Conservation (phyloP, 2,113 vertebrate species). For the Lanius collurio region DNA sequence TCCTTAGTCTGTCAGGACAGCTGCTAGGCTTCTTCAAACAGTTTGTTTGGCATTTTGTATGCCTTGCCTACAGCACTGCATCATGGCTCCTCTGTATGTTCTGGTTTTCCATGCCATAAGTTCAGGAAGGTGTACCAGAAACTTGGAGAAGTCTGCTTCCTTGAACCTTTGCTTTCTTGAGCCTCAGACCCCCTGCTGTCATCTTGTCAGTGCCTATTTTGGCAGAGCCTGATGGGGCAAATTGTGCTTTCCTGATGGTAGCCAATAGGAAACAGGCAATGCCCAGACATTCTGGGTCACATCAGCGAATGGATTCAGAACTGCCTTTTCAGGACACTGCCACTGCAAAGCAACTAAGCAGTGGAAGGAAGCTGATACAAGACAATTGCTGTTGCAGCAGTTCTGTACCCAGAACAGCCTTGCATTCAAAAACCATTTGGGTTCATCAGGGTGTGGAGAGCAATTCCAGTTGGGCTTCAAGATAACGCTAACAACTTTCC, state of each 20-base stretch:
- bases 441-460: background rate
- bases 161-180: background rate
- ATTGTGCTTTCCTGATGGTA: background rate
- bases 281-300: background rate
- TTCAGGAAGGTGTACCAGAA: background rate
- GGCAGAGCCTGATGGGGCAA: background rate
- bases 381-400: background rate
- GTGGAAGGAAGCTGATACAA: background rate
- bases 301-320: background rate
- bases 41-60: background rate
- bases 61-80: fast-evolving
- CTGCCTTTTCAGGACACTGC: background rate
- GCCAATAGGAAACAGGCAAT: background rate
- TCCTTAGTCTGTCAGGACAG: background rate
- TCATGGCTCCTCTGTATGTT: background rate
- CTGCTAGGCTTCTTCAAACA: background rate
- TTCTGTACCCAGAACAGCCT: background rate
- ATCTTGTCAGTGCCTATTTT: background rate
- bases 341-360: background rate
- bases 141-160: background rate
- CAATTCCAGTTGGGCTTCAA: background rate
- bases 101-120: background rate
- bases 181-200: background rate
- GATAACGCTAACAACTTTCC: background rate
- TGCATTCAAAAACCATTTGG: background rate